Percentiles rank a stretch among this genome's conserved stretches.
Evolutionary conservation across 1,140 invertebrate genomes (phyloP).

Genomic region (Bombus polaris): DNA sequence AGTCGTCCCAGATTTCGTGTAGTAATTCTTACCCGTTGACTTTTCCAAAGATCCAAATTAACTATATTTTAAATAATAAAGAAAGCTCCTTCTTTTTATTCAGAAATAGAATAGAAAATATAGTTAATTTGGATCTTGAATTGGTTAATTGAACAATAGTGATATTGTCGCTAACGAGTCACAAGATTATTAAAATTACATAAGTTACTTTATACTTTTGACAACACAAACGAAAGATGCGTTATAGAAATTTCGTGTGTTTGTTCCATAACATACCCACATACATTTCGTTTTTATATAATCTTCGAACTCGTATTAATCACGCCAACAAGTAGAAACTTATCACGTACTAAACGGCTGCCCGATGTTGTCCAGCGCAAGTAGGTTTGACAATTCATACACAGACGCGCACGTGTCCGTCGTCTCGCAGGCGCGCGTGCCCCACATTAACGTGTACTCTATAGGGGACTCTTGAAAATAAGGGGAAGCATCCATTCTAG

Average conservation of each 20-base stretch:
- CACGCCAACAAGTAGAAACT: not conserved
- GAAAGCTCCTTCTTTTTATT: not conserved
- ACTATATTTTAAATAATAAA: too few relatives aligned
- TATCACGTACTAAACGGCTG: not conserved
- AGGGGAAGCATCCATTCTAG: not conserved
- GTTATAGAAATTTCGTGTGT: not conserved
- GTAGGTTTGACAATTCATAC: conserved; percentile 42
- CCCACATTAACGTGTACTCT: not conserved
- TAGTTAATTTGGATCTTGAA: not conserved
- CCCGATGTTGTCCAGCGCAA: not conserved
- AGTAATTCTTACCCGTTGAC: too few relatives aligned
- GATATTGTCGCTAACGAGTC: not conserved
- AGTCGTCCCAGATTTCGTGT: too few relatives aligned
- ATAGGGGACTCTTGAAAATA: not conserved
- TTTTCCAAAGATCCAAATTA: too few relatives aligned
- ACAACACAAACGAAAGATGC: not conserved
- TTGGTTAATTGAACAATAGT: not conserved
- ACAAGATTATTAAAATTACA: not conserved
- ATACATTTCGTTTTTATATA: not conserved
- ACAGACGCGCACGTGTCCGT: conserved; percentile 35
- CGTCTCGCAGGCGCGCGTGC: conserved; percentile 4
- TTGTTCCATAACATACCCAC: not conserved
- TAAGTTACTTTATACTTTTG: not conserved
- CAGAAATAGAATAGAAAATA: not conserved
- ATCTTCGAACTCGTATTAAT: not conserved